phyloP scores from a whole-genome alignment of 2,888 invertebrate genomes.

The Malthinus seriepunctatus region DNA sequence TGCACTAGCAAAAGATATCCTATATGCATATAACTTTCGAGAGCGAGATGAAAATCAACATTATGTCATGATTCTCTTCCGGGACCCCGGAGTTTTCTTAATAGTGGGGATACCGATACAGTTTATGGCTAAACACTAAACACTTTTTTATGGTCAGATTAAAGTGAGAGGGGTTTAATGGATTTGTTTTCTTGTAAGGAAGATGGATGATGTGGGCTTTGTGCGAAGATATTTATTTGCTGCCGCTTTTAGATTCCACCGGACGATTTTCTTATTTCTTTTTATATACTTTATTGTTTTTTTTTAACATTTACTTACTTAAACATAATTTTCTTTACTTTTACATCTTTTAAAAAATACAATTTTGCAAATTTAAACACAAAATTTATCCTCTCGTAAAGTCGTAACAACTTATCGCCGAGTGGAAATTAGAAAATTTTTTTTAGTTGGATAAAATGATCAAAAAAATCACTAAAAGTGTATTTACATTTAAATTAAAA shows the following conservation, averaged over 20 bases:
- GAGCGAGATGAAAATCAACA: conserved; percentile 30
- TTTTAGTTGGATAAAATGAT: background rate
- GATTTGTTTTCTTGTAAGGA: conserved; percentile 49
- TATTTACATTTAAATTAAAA: conserved; percentile 7
- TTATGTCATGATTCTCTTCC: conserved; percentile 33
- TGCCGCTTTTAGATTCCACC: conserved; percentile 43
- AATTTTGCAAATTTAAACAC: background rate
- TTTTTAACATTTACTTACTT: conserved; percentile 20
- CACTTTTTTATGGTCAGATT: conserved; percentile 53
- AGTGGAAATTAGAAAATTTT: background rate
- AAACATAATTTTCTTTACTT: conserved; percentile 7
- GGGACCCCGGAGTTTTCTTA: conserved; percentile 45
- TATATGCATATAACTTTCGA: conserved; percentile 33
- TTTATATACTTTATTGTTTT: too few species aligned
- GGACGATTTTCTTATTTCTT: conserved; percentile 35
- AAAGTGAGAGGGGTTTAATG: conserved; percentile 50
- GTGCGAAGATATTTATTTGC: conserved; percentile 45
- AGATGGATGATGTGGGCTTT: conserved; percentile 37
- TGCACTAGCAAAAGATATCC: conserved; percentile 25
- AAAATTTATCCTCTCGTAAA: background rate
- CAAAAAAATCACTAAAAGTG: too few species aligned
- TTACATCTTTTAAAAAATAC: background rate
- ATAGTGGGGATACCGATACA: conserved; percentile 53
- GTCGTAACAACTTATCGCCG: background rate
- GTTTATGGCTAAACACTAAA: conserved; percentile 55